phyloP scores from a whole-genome alignment of 1,140 invertebrate genomes.

The Platorchestia sp. region DNA sequence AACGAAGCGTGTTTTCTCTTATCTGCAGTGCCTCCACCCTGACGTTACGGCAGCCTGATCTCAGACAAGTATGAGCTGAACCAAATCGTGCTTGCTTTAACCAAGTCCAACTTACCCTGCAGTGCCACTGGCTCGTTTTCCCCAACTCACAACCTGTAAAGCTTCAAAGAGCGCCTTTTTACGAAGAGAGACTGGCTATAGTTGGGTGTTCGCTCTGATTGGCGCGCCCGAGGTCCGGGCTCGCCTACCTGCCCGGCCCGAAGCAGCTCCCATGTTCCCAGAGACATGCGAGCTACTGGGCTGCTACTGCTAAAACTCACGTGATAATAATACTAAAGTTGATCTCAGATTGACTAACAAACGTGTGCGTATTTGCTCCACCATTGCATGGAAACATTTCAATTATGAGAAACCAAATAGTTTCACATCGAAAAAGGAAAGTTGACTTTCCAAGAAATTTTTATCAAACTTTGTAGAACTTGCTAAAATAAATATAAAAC shows the following conservation, averaged over 20 bases:
- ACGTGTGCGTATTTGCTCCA: neutral
- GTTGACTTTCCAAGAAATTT: neutral
- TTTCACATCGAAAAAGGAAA: neutral
- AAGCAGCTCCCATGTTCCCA: neutral
- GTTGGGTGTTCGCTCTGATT: conserved; percentile 6
- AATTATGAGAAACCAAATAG: neutral
- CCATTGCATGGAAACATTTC: neutral
- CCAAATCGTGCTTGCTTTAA: neutral
- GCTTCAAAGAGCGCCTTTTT: neutral
- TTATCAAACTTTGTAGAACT: neutral
- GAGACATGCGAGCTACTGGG: neutral
- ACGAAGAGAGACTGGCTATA: neutral
- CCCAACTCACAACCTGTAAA: neutral
- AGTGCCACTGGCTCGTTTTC: neutral
- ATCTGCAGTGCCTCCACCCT: neutral
- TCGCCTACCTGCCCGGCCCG: neutral
- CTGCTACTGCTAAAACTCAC: neutral
- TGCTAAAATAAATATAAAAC: no score
- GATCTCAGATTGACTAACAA: neutral
- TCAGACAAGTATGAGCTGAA: neutral
- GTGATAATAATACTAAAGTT: neutral
- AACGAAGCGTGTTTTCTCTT: conserved; percentile 7
- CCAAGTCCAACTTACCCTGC: neutral
- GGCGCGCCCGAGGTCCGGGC: neutral
- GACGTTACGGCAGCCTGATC: neutral